Conservation (phyloP, 2,797 vertebrate species). For the Lacerta viridis region DNA sequence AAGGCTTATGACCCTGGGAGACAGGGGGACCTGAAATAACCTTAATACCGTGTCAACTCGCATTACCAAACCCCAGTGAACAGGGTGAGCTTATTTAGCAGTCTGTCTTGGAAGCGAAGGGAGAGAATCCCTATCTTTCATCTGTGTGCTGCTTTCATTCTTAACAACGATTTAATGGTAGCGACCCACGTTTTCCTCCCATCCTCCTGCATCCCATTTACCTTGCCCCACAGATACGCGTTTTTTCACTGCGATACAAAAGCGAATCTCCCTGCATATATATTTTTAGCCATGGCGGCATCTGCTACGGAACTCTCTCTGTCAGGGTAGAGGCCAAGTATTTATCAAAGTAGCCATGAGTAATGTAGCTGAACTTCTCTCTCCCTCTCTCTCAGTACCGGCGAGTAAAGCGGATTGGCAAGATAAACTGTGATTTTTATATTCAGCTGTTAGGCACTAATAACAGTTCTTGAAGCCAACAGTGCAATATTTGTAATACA, state of each 20-base stretch:
- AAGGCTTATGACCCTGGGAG: conserved; percentile 85
- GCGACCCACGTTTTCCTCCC: conserved; percentile 54
- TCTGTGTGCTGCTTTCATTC: conserved; percentile 65
- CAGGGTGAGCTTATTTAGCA: conserved; percentile 84
- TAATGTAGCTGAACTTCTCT: conserved; percentile 13
- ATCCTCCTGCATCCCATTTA: not conserved
- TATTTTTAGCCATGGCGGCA: not conserved
- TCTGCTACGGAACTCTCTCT: not conserved
- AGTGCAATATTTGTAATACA: not conserved
- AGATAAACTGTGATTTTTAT: not conserved
- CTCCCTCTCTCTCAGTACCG: not conserved
- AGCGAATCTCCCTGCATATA: not conserved
- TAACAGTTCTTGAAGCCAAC: not conserved
- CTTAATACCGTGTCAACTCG: conserved; percentile 88
- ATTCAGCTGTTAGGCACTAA: not conserved
- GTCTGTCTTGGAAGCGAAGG: conserved; percentile 65
- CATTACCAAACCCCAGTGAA: conserved; percentile 86
- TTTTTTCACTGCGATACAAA: not conserved
- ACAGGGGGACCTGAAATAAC: conserved; percentile 88
- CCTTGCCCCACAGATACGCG: not conserved
- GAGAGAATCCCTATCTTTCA: conserved; percentile 69
- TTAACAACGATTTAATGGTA: conserved; percentile 59
- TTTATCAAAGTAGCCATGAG: conserved; percentile 18
- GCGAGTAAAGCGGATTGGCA: conserved; percentile 1
- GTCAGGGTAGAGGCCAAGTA: not conserved